Base-by-base conservation (phyloP, 2,113 vertebrate species). In the Trematocara macrostoma region DNA sequence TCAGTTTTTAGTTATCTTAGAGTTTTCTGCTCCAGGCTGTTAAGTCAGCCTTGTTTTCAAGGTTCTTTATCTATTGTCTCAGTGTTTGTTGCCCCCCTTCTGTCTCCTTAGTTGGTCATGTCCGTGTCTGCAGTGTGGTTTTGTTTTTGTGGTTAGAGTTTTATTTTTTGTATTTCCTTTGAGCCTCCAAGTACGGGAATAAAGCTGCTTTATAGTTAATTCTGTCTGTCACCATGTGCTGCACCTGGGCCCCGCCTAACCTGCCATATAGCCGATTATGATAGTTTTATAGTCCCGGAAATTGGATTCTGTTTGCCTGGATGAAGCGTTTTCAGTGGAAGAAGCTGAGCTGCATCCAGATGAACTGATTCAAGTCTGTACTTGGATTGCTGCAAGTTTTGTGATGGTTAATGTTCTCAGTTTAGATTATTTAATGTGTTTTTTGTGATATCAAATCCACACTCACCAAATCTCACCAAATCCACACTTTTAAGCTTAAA, bases 351-450 rank as follows among this genome's bases (percentile, higher is more conserved):
- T 71, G 20, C 40, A 4, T 74, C 14, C 0, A 74, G 3, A 47
- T 74, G 40, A 74, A 74, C 40, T 29, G 14, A 74, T 47, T 74
- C 40, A 74, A 29, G 40, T 74, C 40, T 45, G 20, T 45, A 71
- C 8, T 26, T 45, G 20, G 67, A 10, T 16, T 71, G 40, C 14
- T 45, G 8, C 20, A 45, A 71, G 57, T 38, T 67, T 12, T 12
- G 7, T n/a, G 23, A 12, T 76, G 15, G 14, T 0, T 76, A 31
- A 76, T 51, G 16, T 51, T 76, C 26, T 76, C 26, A 76, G 45
- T 76, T 49, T 76, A 47, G 40, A 45, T 45, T 71, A 49, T 74
- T 74, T 74, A 74, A 74, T 74, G 42, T 49, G 71, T 76, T 49
- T 76, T 42, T 47, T 51, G 26, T 34, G 26, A 76, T 5, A 51